Percentiles rank a stretch among this genome's conserved stretches.
Conservation (phyloP, 2,797 vertebrate genomes). For the Lacerta viridis region DNA sequence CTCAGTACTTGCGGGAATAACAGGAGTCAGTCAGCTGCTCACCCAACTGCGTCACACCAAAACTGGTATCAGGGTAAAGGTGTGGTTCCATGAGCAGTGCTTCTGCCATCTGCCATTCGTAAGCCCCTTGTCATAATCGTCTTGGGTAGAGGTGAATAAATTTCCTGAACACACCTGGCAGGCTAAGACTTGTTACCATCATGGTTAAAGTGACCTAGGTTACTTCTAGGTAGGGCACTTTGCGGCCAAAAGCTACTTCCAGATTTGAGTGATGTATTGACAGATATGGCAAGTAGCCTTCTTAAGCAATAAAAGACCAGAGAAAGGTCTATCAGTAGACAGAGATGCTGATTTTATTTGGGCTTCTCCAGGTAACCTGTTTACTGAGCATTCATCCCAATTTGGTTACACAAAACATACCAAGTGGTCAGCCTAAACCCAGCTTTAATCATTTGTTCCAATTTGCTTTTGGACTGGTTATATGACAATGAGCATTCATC, state of each 20-base stretch:
- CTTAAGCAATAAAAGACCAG: no score
- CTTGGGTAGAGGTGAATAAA: neutral
- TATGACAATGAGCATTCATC: neutral
- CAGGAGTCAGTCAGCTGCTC: neutral
- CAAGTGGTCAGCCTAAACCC: no score
- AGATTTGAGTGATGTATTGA: neutral
- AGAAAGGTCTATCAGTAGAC: neutral
- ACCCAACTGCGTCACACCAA: neutral
- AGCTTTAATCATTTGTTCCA: no score
- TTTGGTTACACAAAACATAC: no score
- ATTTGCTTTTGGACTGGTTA: no score
- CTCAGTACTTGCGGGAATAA: neutral
- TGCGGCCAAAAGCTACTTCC: neutral
- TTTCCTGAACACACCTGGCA: neutral
- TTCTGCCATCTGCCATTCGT: neutral
- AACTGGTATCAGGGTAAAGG: no score
- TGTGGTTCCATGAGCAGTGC: no score
- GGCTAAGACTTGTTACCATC: neutral
- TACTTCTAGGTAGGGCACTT: neutral
- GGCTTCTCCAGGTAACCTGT: no score
- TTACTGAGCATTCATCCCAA: no score
- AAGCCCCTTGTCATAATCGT: neutral
- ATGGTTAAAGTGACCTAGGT: neutral
- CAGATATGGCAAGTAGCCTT: no score
- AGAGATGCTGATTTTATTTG: no score